Evolutionary conservation across 2,888 invertebrate genomes (phyloP).

Genomic region (Trissonchulus sp.): DNA sequence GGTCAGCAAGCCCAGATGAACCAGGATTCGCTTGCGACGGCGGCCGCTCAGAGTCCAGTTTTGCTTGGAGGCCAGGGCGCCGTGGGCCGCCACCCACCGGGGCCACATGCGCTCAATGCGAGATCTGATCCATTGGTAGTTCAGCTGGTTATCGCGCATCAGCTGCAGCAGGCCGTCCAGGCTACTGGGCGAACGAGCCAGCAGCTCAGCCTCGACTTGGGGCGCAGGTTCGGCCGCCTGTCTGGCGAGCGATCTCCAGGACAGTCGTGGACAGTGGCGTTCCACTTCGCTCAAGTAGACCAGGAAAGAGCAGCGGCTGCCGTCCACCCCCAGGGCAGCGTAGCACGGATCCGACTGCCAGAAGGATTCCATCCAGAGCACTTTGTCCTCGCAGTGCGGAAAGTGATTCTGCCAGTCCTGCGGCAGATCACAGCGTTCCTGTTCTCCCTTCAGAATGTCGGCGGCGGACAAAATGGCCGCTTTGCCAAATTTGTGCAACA

Average conservation of each 20-base stretch:
- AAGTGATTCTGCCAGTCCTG: slow-evolving; percentile 44
- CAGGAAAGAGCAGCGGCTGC: slow-evolving; percentile 54
- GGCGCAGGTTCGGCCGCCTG: not conserved
- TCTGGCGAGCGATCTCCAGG: slow-evolving; percentile 26
- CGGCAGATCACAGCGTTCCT: slow-evolving; percentile 48
- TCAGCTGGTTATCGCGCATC: slow-evolving; percentile 51
- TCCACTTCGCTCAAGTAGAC: slow-evolving; percentile 55
- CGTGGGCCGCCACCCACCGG: slow-evolving; percentile 48
- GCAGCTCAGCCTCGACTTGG: not conserved
- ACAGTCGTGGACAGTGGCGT: slow-evolving; percentile 52
- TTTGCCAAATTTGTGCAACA: no score
- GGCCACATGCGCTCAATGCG: slow-evolving; percentile 53
- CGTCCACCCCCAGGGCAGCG: slow-evolving; percentile 54
- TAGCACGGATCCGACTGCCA: slow-evolving; percentile 56
- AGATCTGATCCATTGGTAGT: slow-evolving; percentile 54
- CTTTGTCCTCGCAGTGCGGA: slow-evolving; percentile 50
- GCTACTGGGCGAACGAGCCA: slow-evolving; percentile 40
- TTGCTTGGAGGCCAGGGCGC: slow-evolving; percentile 43
- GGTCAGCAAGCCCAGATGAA: slow-evolving; percentile 55
- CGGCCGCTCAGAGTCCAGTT: slow-evolving; percentile 41
- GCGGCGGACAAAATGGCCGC: no score
- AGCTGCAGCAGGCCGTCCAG: slow-evolving; percentile 48
- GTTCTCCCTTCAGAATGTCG: slow-evolving; percentile 49
- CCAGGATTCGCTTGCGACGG: slow-evolving; percentile 51
- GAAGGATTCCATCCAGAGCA: slow-evolving; percentile 53